Percentiles rank a stretch among this genome's conserved stretches.
phyloP scores from a whole-genome alignment of 2,888 invertebrate species.

The Thecophora atra region DNA sequence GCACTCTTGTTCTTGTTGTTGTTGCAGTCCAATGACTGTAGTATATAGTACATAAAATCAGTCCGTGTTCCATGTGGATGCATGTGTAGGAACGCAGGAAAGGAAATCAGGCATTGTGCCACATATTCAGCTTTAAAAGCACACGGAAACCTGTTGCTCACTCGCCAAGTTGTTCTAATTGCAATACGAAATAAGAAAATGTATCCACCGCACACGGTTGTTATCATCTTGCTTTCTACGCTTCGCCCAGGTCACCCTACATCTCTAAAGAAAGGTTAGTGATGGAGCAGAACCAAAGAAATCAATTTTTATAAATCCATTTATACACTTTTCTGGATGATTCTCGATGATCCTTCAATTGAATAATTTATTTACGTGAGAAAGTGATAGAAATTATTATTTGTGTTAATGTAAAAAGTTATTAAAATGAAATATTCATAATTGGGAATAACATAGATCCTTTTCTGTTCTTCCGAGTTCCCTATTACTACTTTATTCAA shows the following conservation, averaged over 20 bases:
- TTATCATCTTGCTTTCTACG: neutral
- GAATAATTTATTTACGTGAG: too few species aligned
- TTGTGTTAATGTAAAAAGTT: too few species aligned
- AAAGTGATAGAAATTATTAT: too few species aligned
- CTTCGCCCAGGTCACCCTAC: neutral
- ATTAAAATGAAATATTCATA: too few species aligned
- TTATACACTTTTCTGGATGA: neutral
- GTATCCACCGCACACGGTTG: neutral
- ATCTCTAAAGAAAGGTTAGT: neutral
- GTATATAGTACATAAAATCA: neutral
- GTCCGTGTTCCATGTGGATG: neutral
- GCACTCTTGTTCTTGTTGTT: neutral
- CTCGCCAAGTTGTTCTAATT: conserved; percentile 9
- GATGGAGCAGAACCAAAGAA: neutral
- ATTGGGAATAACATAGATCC: too few species aligned
- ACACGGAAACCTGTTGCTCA: conserved; percentile 33
- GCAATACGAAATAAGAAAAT: neutral
- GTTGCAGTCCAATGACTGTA: neutral
- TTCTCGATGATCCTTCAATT: too few species aligned
- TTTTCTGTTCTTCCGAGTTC: too few species aligned
- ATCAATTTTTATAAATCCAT: neutral
- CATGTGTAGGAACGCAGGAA: conserved; percentile 9
- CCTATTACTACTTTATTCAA: too few species aligned
- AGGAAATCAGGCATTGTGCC: conserved; percentile 28
- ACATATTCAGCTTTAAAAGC: conserved; percentile 20